These are phyloP conservation scores for Dinocampus coccinellae DNA, from an alignment of 2,888 invertebrate species.

Conservation along the genomic window DNA sequence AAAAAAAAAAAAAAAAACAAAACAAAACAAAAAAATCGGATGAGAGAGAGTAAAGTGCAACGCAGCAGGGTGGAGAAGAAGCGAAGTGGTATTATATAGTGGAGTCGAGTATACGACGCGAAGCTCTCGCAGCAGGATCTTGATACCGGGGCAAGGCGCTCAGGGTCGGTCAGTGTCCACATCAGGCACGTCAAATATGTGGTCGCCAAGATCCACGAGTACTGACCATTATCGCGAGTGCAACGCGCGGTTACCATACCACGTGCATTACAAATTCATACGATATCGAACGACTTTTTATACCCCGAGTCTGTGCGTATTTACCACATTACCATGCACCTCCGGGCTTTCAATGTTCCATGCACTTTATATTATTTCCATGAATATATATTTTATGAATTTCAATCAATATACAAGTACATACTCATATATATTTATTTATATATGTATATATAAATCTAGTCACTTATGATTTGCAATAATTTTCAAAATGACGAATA, in stretches of 20 bases:
- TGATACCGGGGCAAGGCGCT: slow-evolving; percentile 30
- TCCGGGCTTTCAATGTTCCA: neutral
- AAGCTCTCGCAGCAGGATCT: slow-evolving; percentile 17
- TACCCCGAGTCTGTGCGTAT: slow-evolving; percentile 1
- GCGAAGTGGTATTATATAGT: neutral
- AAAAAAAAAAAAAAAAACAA: neutral
- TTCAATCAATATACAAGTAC: no score
- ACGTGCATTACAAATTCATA: slow-evolving; percentile 24
- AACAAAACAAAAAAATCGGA: slow-evolving; percentile 9
- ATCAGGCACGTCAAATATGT: slow-evolving; percentile 42
- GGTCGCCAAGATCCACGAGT: slow-evolving; percentile 7
- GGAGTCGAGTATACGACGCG: slow-evolving; percentile 10
- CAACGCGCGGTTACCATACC: slow-evolving; percentile 5
- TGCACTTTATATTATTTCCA: neutral
- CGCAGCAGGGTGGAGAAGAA: slow-evolving; percentile 17
- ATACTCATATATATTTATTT: neutral
- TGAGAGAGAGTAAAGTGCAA: neutral
- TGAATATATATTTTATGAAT: neutral
- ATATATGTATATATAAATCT: neutral
- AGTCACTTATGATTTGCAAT: neutral
- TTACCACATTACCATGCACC: slow-evolving; percentile 6
- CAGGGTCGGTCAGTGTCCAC: slow-evolving; percentile 41
- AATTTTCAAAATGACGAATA: slow-evolving; percentile 1
- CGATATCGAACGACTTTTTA: slow-evolving; percentile 11
- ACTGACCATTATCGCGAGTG: slow-evolving; percentile 19